Percentiles rank a stretch among this genome's conserved stretches.
These are phyloP conservation scores for Ceratosolen fusciceps DNA, from an alignment of 1,140 invertebrate species.

Conservation along the genomic window DNA sequence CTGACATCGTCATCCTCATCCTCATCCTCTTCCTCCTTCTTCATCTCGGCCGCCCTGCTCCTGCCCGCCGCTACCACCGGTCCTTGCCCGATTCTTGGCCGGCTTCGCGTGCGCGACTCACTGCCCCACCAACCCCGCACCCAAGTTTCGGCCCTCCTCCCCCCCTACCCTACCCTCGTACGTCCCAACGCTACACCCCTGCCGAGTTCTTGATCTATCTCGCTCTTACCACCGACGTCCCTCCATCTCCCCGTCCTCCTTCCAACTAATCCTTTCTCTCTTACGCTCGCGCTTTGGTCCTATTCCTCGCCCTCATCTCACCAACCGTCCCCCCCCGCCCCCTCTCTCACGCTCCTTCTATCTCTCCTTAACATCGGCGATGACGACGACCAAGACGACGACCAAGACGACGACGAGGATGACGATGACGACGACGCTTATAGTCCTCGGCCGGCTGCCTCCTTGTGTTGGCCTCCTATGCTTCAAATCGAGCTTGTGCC, in stretches of 20 bases:
- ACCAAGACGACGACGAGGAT: neutral
- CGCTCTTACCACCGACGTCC: conserved; percentile 46
- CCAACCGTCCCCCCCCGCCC: neutral
- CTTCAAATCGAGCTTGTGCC: conserved; percentile 33
- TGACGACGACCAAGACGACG: conserved; percentile 44
- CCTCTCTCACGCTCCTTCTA: conserved; percentile 26
- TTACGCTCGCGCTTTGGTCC: conserved; percentile 52
- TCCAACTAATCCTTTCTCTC: conserved; percentile 48
- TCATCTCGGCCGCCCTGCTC: neutral
- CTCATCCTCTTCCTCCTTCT: conserved; percentile 27
- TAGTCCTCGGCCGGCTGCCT: conserved; percentile 15
- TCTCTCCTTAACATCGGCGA: conserved; percentile 39
- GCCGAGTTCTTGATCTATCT: conserved; percentile 49
- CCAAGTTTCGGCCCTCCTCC: conserved; percentile 46
- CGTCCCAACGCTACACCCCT: conserved; percentile 28
- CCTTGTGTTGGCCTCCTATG: neutral
- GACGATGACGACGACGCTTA: neutral
- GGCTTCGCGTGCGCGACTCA: conserved; percentile 5
- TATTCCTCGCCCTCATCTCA: conserved; percentile 41
- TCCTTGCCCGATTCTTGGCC: conserved; percentile 42
- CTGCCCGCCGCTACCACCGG: conserved; percentile 41
- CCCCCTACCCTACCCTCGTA: too few relatives aligned
- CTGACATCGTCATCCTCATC: too few relatives aligned
- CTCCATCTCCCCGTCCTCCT: conserved; percentile 48
- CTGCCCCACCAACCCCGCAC: conserved; percentile 59